Percentiles rank a stretch among this genome's conserved stretches.
Conservation (phyloP, 2,113 vertebrate species). For the Phalacrocorax brasilianus region DNA sequence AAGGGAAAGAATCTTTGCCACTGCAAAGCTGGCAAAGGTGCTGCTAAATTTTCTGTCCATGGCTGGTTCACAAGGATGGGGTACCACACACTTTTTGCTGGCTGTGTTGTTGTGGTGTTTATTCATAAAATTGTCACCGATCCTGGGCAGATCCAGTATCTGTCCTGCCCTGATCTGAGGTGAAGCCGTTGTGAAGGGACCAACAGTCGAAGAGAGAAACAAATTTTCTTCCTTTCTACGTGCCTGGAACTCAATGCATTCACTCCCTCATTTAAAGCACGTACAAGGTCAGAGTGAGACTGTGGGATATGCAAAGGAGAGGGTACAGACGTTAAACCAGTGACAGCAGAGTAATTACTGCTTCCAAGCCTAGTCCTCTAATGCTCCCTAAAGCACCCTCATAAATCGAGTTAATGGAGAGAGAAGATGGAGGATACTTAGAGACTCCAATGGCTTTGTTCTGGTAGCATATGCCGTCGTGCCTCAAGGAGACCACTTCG, state of each 20-base stretch:
- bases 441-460: neutral
- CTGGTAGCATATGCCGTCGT: neutral
- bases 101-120: neutral
- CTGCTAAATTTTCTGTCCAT: neutral
- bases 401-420: slow-evolving; percentile 19
- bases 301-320: neutral
- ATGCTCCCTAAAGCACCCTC: neutral
- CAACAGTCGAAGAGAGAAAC: neutral
- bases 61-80: neutral
- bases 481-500: neutral
- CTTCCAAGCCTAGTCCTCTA: neutral
- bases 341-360: slow-evolving; percentile 30
- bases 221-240: neutral
- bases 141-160: neutral
- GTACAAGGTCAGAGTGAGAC: neutral
- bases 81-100: neutral
- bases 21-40: neutral
- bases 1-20: neutral
- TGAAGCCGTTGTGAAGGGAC: neutral
- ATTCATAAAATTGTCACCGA: neutral
- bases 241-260: neutral
- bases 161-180: neutral
- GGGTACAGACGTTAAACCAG: neutral
- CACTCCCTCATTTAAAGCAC: neutral
- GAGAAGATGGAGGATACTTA: neutral